Conservation (phyloP, 2,797 vertebrate species). For the Loris lydekkerianus region DNA sequence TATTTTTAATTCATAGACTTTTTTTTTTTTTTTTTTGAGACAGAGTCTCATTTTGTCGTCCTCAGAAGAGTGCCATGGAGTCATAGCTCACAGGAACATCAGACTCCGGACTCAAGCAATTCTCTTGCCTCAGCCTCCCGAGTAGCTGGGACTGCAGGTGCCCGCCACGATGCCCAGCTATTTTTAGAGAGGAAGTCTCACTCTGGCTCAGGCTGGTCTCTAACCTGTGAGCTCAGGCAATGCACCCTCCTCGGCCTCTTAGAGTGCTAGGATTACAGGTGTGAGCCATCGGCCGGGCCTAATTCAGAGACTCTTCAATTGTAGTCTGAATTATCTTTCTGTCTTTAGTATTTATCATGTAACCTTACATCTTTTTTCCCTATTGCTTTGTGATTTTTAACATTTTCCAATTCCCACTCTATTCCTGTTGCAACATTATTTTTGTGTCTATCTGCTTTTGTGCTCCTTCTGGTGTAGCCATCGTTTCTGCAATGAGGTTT, state of each 20-base stretch:
- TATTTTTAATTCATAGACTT: background rate
- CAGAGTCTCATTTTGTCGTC: too few relatives aligned
- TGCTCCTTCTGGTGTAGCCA: background rate
- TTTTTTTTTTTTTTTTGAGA: background rate
- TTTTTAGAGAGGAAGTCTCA: too few relatives aligned
- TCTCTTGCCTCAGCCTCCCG: too few relatives aligned
- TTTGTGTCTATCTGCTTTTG: background rate
- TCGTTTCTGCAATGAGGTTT: constrained; percentile 20
- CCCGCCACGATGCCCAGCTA: too few relatives aligned
- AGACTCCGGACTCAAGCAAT: too few relatives aligned
- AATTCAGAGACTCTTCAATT: background rate
- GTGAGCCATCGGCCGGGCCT: background rate
- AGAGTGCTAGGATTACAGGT: too few relatives aligned
- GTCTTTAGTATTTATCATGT: background rate
- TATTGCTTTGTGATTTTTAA: background rate
- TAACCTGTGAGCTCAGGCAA: too few relatives aligned
- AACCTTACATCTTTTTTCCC: background rate
- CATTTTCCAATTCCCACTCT: background rate
- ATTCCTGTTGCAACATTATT: background rate
- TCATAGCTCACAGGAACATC: too few relatives aligned
- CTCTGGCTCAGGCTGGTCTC: too few relatives aligned
- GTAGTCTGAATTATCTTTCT: background rate
- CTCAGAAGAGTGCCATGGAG: too few relatives aligned
- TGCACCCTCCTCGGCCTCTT: too few relatives aligned
- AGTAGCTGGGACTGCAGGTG: too few relatives aligned